phyloP scores from a whole-genome alignment of 2,113 vertebrate genomes.

The Microtus pennsylvanicus region DNA sequence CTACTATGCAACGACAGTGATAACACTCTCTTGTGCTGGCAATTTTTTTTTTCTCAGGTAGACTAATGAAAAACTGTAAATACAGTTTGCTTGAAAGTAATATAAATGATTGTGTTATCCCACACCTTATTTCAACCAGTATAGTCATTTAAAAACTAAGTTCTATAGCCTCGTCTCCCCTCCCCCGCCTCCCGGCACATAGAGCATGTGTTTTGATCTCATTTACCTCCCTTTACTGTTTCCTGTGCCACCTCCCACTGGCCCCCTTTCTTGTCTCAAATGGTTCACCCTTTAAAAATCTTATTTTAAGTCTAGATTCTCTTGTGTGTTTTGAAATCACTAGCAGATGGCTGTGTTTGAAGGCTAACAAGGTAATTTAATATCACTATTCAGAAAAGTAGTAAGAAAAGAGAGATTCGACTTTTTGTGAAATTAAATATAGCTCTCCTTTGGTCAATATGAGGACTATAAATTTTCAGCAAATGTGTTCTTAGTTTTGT shows the following conservation, averaged over 20 bases:
- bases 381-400: background rate
- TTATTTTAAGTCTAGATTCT: background rate
- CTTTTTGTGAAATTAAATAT: background rate
- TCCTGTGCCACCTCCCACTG: background rate
- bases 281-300: background rate
- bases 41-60: background rate
- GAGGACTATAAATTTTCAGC: background rate
- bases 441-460: background rate
- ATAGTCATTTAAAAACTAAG: background rate
- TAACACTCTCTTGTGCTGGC: background rate
- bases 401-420: background rate
- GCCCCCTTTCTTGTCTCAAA: background rate
- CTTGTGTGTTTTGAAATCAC: background rate
- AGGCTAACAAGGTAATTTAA: background rate
- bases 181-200: too few relatives aligned
- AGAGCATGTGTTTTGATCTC: background rate
- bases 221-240: background rate
- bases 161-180: background rate
- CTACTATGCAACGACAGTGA: background rate
- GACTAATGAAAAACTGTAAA: conserved; percentile 23
- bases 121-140: background rate
- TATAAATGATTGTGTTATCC: background rate
- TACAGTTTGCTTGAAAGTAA: background rate
- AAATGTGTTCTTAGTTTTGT: background rate
- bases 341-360: background rate